Percentiles rank a stretch among this genome's conserved stretches.
phyloP scores from a whole-genome alignment of 2,113 vertebrate species.

The Candoia aspera region DNA sequence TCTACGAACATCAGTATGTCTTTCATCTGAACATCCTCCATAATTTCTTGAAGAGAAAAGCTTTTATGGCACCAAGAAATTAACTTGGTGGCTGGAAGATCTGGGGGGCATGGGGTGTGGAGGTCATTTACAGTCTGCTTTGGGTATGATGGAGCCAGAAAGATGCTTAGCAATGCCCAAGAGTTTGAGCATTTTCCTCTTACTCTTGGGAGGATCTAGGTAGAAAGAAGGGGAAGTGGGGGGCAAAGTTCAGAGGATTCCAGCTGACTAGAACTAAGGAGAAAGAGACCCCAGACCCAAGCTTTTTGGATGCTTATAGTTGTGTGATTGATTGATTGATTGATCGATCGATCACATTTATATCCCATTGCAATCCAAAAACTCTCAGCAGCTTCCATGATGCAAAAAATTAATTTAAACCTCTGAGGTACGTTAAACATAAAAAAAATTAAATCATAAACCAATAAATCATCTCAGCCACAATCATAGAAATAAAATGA shows the following conservation, averaged over 20 bases:
- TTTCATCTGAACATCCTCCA: not conserved
- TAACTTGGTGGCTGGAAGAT: not conserved
- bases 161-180: not conserved
- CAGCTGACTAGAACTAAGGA: not conserved
- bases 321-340: not conserved
- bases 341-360: not conserved
- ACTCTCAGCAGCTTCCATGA: not conserved
- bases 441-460: not conserved
- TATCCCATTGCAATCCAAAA: not conserved
- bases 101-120: not conserved
- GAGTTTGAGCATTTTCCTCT: not conserved
- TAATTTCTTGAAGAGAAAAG: not conserved
- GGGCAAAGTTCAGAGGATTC: not conserved
- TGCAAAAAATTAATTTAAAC: not conserved
- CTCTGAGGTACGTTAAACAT: not conserved
- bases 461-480: not conserved
- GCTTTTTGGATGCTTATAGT: not conserved
- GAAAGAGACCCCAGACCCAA: not conserved
- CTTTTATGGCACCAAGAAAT: not conserved
- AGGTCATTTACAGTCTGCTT: not conserved
- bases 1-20: not conserved
- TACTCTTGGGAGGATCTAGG: not conserved
- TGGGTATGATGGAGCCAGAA: not conserved
- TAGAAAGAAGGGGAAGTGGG: not conserved
- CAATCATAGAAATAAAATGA: not conserved